Evolutionary conservation across 2,113 vertebrate genomes (phyloP).

Genomic region (Scomber japonicus): DNA sequence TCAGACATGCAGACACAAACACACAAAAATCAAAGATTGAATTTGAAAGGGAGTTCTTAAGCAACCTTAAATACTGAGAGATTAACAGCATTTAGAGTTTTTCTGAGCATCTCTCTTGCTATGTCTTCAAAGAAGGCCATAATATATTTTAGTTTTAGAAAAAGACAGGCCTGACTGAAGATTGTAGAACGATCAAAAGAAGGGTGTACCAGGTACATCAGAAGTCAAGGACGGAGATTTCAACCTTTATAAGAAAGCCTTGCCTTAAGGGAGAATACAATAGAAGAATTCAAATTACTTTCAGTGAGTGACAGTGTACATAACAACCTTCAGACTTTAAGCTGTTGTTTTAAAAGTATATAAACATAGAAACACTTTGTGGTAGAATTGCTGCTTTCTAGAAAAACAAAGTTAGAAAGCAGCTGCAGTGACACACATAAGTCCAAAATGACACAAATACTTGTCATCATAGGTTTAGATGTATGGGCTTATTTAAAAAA

Average conservation of each 20-base stretch:
- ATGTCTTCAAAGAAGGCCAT: conserved; percentile 10
- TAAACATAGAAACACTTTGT: no score
- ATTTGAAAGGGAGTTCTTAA: conserved; percentile 31
- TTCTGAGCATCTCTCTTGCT: background rate
- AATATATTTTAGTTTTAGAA: conserved; percentile 12
- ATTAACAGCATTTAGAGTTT: conserved; percentile 24
- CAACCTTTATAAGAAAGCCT: conserved; percentile 29
- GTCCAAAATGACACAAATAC: background rate
- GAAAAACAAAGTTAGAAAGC: background rate
- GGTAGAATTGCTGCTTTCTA: background rate
- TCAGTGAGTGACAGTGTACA: conserved; percentile 1
- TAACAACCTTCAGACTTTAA: conserved; percentile 4
- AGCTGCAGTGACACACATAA: background rate
- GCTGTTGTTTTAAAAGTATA: background rate
- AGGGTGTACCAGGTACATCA: conserved; percentile 29
- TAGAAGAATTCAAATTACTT: conserved; percentile 28
- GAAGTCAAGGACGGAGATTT: conserved; percentile 56
- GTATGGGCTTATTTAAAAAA: background rate
- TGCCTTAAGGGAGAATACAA: conserved; percentile 18
- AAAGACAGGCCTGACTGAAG: conserved; percentile 18
- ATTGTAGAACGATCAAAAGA: conserved; percentile 32
- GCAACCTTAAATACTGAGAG: conserved; percentile 28
- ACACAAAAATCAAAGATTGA: conserved; percentile 23
- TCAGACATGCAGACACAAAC: conserved; percentile 31
- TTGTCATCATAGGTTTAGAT: background rate